These are phyloP conservation scores for Pissodes strobi DNA, from an alignment of 1,140 invertebrate genomes.

Conservation along the genomic window DNA sequence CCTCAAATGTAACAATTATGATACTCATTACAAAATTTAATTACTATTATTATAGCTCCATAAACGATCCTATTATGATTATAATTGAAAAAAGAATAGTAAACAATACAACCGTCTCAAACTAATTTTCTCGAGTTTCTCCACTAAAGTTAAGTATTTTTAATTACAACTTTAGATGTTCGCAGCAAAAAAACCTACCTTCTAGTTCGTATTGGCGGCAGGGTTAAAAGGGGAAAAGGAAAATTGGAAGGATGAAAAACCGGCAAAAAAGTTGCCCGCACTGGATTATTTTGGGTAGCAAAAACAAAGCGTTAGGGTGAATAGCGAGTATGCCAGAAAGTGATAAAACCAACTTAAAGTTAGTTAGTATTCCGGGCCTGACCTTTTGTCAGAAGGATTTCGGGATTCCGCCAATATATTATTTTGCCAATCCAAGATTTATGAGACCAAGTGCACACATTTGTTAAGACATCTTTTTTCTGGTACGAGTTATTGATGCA, in stretches of 20 bases:
- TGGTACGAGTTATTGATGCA: too few species aligned
- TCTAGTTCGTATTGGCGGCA: constrained; percentile 25
- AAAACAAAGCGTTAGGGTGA: constrained; percentile 30
- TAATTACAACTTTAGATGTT: constrained; percentile 14
- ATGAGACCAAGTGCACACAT: too few species aligned
- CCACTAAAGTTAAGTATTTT: constrained; percentile 12
- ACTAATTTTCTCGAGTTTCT: neutral
- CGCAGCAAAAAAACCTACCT: constrained; percentile 25
- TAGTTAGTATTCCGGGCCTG: constrained; percentile 14
- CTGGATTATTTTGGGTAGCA: constrained; percentile 34
- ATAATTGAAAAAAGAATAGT: too few species aligned
- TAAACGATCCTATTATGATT: too few species aligned
- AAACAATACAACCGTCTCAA: neutral
- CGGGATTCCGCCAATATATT: neutral
- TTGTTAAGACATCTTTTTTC: too few species aligned
- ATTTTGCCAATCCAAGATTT: constrained; percentile 8
- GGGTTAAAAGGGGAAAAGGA: constrained; percentile 25
- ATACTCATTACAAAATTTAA: too few species aligned
- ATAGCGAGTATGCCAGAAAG: constrained; percentile 27
- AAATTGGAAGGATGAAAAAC: constrained; percentile 34
- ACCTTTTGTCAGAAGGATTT: constrained; percentile 2
- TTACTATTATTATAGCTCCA: too few species aligned
- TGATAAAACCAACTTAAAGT: constrained; percentile 16
- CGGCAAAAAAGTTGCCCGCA: constrained; percentile 23
- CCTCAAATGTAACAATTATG: too few species aligned